phyloP scores from a whole-genome alignment of 2,113 vertebrate species.

The Anoplopoma fimbria region DNA sequence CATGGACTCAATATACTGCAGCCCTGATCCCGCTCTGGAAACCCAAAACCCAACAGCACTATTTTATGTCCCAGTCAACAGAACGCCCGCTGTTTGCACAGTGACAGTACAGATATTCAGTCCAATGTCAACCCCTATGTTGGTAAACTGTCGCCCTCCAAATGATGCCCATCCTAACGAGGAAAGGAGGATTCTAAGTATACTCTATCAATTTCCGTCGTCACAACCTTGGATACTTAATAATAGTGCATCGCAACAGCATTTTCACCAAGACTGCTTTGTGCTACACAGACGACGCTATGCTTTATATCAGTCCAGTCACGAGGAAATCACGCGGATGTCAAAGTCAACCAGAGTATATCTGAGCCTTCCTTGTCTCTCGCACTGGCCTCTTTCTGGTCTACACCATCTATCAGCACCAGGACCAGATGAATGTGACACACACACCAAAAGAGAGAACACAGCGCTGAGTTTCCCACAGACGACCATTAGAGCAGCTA shows the following conservation, averaged over 20 bases:
- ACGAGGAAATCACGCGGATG: slow-evolving; percentile 21
- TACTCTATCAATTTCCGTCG: slow-evolving; percentile 24
- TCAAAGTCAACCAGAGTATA: slow-evolving; percentile 37
- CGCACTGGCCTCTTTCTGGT: slow-evolving; percentile 45
- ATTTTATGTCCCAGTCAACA: slow-evolving; percentile 86
- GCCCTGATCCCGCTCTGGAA: slow-evolving; percentile 83
- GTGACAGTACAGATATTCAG: slow-evolving; percentile 76
- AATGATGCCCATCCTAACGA: slow-evolving; percentile 68
- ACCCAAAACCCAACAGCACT: slow-evolving; percentile 85
- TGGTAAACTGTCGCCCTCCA: slow-evolving; percentile 77
- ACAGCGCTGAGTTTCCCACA: slow-evolving; percentile 66
- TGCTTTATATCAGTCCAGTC: slow-evolving; percentile 13
- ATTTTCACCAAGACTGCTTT: slow-evolving; percentile 30
- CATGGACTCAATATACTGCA: slow-evolving; percentile 88
- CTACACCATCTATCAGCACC: slow-evolving; percentile 68
- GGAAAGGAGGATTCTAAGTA: slow-evolving; percentile 55
- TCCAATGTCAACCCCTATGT: slow-evolving; percentile 79
- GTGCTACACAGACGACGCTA: not conserved
- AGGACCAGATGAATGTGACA: slow-evolving; percentile 54
- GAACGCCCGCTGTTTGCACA: slow-evolving; percentile 80
- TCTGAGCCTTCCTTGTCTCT: slow-evolving; percentile 53
- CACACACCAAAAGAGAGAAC: slow-evolving; percentile 40
- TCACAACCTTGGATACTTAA: slow-evolving; percentile 17
- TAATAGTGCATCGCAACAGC: slow-evolving; percentile 13
- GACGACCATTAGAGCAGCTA: slow-evolving; percentile 61